Evolutionary conservation across 1,140 invertebrate species (phyloP), one percentile per base, ranked within the genome.

Genomic region (Drosophila nasuta): DNA sequence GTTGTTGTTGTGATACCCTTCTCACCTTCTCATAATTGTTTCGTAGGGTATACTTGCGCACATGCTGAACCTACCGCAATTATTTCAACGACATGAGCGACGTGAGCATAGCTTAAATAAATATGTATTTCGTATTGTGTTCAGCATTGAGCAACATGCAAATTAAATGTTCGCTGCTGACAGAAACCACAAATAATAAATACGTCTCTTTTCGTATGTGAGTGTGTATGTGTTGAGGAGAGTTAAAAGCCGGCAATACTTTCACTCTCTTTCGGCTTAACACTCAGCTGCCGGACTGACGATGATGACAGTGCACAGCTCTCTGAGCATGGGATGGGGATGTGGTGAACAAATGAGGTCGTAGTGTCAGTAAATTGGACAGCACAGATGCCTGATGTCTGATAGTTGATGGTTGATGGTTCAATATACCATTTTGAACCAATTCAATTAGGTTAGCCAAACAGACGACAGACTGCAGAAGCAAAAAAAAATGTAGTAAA

Each of bases 1-100:
- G 35, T 10, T 38, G 35, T 38, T 38, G 46, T 48, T 48, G 33
- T 38, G 3, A 57, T 57, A 57, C 33, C 17, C 17, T 25, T 20
- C 33, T 41, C 33, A 38, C 7, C 54, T 38, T 10, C 17, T 57
- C 33, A 17, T 35, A 33, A 10, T 15, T 54, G n/a, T 8, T 25
- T 25, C 1, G 35, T 41, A 57, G 54, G 35, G 54, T 57, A 57
- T 54, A 20, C 54, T 13, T 13, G n/a, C 7, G 3, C 49, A n/a
- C 13, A 46, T 11, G 28, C 58, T 70, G 73, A 87, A 87, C 83
- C 83, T 88, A 87, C 83, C 80, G 48, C 83, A 87, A 87, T 83
- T 83, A 80, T 62, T 57, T 66, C 49, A 54, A 43, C 51, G 57
- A 45, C 35, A 20, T 7, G 41, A 66, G 33, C 54, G 54, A 15